Base-by-base conservation (phyloP, 2,888 invertebrate species). In the Aleiodes testaceus region DNA sequence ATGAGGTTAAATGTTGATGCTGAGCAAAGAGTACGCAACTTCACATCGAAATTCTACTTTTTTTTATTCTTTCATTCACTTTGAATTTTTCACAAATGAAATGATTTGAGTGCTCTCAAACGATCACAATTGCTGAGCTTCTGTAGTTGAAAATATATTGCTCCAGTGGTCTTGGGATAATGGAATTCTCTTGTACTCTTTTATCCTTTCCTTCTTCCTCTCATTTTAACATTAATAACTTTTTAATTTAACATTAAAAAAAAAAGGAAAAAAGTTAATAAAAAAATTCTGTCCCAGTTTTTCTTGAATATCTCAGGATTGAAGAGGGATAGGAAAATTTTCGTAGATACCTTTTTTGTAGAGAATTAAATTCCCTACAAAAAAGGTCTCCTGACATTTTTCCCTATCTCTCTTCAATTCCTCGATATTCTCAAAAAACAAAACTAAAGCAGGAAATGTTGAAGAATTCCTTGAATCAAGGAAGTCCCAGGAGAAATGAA, bases 121-220 rank as follows among this genome's bases (percentile, higher is more conserved):
- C 36, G 36, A 36, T 11, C 36, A 36, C 36, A 6, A 6, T 9
- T 11, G 36, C 36, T 11, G 9, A 36, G 36, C 26, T 26, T 36
- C 9, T 11, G 5, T 3, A 49, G 44, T 18, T 20, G 30, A 66
- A 66, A 50, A 66, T 66, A 49, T 64, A 44, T 64, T 16, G 7
- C 22, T 22, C 22, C 14, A 52, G 52, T 20, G 52, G 3, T 16
- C 5, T 20, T 47, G 66, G 16, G 71, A 74, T 79, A 78, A 82
- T 80, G 76, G 77, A 75, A 77, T 77, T 78, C 69, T 18, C 78
- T 78, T 76, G 79, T 78, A 61, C 70, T 26, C 52, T 22, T 64
- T 44, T 61, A 14, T 44, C 30, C 55, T 36, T 42, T 52, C 49
- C 9, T 22, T 53, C 30, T n/a, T 45, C 12, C 18, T 30, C 30